Percentiles rank a stretch among this genome's conserved stretches.
Conservation (phyloP, 1,140 invertebrate genomes). For the Lordiphosa mommai region DNA sequence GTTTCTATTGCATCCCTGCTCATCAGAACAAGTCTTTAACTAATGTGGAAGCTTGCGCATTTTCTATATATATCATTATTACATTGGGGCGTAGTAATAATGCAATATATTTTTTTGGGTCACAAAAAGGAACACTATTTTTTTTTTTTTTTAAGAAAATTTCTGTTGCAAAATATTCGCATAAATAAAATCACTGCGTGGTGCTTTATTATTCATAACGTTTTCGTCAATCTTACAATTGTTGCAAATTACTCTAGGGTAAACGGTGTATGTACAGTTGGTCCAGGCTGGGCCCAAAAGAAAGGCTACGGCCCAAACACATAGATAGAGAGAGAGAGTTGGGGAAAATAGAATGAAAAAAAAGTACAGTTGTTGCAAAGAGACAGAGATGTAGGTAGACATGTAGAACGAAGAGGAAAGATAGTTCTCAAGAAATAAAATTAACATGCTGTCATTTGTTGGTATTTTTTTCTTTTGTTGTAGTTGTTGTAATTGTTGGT, state of each 20-base stretch:
- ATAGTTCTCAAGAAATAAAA: conserved; percentile 70
- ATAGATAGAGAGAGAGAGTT: conserved; percentile 21
- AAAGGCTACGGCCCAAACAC: conserved; percentile 11
- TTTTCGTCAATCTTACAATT: conserved; percentile 75
- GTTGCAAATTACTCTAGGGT: conserved; percentile 66
- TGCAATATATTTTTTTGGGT: no score
- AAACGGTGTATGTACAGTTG: conserved; percentile 54
- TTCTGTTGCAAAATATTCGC: conserved; percentile 20
- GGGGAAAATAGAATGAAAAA: conserved; percentile 26
- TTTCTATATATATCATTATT: no score
- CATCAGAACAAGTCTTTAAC: no score
- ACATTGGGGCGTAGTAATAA: no score
- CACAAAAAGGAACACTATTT: no score
- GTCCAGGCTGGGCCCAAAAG: not conserved
- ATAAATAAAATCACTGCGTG: conserved; percentile 64
- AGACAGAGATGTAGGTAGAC: conserved; percentile 2
- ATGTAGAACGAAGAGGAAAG: conserved; percentile 8
- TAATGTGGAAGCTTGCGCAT: no score
- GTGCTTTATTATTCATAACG: conserved; percentile 60
- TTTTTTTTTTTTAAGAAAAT: no score
- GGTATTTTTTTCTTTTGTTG: conserved; percentile 62
- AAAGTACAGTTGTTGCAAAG: conserved; percentile 17
- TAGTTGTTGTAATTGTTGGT: conserved; percentile 72
- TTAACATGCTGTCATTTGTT: conserved; percentile 73
- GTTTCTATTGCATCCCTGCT: no score